These are phyloP conservation scores for Toxotes lorentzi DNA, from an alignment of 2,797 vertebrate species.

Conservation along the genomic window DNA sequence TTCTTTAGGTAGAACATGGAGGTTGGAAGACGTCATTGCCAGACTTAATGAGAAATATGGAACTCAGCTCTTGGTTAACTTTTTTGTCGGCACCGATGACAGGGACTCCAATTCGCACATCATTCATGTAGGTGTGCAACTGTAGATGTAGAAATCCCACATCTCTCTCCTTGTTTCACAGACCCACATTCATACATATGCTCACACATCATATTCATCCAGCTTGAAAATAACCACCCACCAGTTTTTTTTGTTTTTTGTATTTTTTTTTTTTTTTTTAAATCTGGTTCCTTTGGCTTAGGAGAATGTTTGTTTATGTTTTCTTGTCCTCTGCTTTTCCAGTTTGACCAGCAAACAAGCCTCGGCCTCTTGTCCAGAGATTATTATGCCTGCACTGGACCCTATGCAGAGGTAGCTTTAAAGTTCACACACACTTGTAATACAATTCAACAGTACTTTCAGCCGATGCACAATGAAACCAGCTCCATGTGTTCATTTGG, in stretches of 20 bases:
- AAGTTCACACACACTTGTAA: constrained; percentile 17
- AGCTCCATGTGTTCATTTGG: constrained; percentile 46
- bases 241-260: not conserved
- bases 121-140: constrained; percentile 92
- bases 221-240: constrained; percentile 18
- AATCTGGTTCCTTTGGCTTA: constrained; percentile 14
- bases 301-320: constrained; percentile 40
- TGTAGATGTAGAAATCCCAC: constrained; percentile 2
- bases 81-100: constrained; percentile 94
- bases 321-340: constrained; percentile 49
- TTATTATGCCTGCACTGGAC: constrained; percentile 92
- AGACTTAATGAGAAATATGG: constrained; percentile 91
- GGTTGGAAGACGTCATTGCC: constrained; percentile 89
- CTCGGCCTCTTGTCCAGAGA: constrained; percentile 94
- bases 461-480: constrained; percentile 14
- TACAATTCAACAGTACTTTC: constrained; percentile 13
- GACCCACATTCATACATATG: not conserved
- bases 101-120: constrained; percentile 92
- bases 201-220: not conserved
- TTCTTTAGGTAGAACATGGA: constrained; percentile 88
- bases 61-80: constrained; percentile 92
- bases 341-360: constrained; percentile 94
- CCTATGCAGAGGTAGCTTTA: constrained; percentile 89
- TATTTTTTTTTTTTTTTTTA: not conserved
- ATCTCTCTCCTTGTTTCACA: not conserved